Evolutionary conservation across 2,113 vertebrate species (phyloP).

Genomic region (Caracal caracal): DNA sequence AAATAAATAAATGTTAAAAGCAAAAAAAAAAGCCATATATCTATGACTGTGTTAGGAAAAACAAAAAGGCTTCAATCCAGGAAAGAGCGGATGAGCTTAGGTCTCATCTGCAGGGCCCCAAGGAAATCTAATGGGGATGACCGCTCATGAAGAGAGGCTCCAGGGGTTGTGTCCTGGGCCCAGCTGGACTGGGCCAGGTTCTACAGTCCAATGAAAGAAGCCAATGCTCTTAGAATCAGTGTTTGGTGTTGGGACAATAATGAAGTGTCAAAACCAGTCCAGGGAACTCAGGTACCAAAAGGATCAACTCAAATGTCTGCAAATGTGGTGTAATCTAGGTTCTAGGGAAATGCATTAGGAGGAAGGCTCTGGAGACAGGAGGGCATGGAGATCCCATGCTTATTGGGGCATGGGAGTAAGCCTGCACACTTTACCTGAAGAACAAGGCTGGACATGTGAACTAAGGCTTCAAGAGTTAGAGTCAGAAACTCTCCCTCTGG

Average conservation of each 20-base stretch:
- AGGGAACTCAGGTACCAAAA: neutral
- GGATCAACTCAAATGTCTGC: neutral
- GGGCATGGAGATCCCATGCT: fast-evolving
- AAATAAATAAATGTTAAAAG: neutral
- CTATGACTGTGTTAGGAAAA: neutral
- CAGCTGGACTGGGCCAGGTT: neutral
- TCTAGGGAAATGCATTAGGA: neutral
- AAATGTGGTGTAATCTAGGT: neutral
- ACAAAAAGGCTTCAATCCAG: neutral
- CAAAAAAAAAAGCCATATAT: neutral
- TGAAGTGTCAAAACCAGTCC: neutral
- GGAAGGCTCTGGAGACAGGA: neutral
- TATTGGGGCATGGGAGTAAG: neutral
- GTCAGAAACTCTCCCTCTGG: neutral
- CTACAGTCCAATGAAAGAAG: neutral
- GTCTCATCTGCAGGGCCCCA: neutral
- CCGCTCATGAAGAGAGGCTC: neutral
- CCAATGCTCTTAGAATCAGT: neutral
- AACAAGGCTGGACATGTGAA: fast-evolving
- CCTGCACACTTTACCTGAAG: neutral
- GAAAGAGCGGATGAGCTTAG: neutral
- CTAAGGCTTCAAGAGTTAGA: neutral
- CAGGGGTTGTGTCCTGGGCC: neutral
- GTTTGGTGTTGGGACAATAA: neutral
- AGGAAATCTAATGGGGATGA: neutral